Conservation (phyloP, 2,888 invertebrate genomes). For the Ochlodes sylvanus region DNA sequence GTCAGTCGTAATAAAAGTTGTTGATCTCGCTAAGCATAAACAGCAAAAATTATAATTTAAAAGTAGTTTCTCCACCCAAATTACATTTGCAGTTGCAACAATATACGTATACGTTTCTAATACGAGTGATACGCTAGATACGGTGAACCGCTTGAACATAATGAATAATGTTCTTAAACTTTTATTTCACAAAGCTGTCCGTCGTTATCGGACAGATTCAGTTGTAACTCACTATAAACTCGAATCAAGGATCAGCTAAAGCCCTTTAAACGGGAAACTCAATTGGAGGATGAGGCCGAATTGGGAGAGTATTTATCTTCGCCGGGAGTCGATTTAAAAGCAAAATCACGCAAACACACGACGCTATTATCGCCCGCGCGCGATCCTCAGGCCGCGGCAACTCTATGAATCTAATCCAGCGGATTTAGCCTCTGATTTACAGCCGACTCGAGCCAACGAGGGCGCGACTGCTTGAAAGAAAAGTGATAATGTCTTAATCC, state of each 20-base stretch:
- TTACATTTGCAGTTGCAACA: no score
- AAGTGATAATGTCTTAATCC: constrained; percentile 89
- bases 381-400: constrained; percentile 82
- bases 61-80: no score
- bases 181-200: constrained; percentile 52
- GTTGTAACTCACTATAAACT: constrained; percentile 72
- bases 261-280: constrained; percentile 74
- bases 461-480: constrained; percentile 84
- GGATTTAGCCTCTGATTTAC: constrained; percentile 85
- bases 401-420: constrained; percentile 85
- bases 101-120: no score
- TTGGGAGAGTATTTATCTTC: constrained; percentile 81
- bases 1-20: no score
- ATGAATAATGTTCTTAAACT: constrained; percentile 28
- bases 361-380: constrained; percentile 78
- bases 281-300: constrained; percentile 67
- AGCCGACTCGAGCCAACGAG: constrained; percentile 74
- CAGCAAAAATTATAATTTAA: no score
- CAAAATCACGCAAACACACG: constrained; percentile 83
- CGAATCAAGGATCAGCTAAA: constrained; percentile 61
- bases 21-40: no score
- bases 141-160: no score
- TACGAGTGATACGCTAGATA: no score
- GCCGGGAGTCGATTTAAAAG: constrained; percentile 82
- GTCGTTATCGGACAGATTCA: constrained; percentile 70